These are phyloP conservation scores for Seriola aureovittata DNA, from an alignment of 2,113 vertebrate genomes.

Conservation along the genomic window DNA sequence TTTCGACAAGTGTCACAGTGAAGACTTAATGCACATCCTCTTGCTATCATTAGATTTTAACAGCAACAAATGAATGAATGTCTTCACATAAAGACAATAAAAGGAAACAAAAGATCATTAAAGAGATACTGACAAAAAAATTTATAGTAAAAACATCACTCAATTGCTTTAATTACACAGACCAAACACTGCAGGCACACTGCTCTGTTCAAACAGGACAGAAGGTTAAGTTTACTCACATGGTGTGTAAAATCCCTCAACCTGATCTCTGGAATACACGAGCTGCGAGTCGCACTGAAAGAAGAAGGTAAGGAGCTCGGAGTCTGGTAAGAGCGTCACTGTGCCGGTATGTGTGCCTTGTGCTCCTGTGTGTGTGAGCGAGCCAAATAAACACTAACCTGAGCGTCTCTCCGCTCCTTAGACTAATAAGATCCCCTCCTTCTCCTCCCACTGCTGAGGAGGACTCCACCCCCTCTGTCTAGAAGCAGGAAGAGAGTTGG, in stretches of 20 bases:
- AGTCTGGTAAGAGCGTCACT: background rate
- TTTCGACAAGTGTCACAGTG: background rate
- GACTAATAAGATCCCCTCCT: constrained; percentile 25
- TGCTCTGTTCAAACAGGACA: constrained; percentile 37
- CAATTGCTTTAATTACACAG: constrained; percentile 23
- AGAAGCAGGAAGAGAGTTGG: constrained; percentile 43
- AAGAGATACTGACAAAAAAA: background rate
- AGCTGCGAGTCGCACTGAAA: background rate
- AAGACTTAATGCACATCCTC: background rate
- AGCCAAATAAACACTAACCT: constrained; percentile 61
- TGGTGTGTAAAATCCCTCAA: background rate
- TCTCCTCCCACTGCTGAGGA: constrained; percentile 49
- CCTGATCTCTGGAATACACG: background rate
- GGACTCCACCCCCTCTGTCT: constrained; percentile 54
- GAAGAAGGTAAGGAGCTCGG: background rate
- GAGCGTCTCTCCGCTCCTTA: constrained; percentile 37
- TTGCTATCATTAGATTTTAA: background rate
- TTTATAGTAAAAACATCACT: background rate
- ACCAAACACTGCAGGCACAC: constrained; percentile 23
- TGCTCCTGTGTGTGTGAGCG: background rate
- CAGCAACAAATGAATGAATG: background rate
- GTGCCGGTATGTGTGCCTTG: background rate
- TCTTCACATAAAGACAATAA: background rate
- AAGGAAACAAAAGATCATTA: background rate
- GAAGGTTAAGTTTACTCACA: constrained; percentile 64